phyloP scores from a whole-genome alignment of 2,797 vertebrate species.

The Cetoscarus ocellatus region DNA sequence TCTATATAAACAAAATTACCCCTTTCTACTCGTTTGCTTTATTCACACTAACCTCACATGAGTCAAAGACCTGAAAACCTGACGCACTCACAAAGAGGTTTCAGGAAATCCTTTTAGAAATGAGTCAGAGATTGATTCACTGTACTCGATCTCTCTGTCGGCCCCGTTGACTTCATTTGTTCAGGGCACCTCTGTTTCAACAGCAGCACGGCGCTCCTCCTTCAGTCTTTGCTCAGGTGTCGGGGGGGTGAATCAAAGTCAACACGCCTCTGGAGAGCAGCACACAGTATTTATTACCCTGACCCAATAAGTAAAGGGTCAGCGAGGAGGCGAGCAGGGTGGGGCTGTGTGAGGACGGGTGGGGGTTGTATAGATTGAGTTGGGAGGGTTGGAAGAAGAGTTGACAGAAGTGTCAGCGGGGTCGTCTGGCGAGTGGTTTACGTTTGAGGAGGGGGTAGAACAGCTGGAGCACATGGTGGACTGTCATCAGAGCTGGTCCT shows the following conservation, averaged over 20 bases:
- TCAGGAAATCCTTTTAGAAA: constrained; percentile 17
- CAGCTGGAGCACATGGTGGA: constrained; percentile 71
- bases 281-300: constrained; percentile 73
- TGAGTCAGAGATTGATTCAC: constrained; percentile 22
- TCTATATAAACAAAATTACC: constrained; percentile 41
- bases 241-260: constrained; percentile 61
- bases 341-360: not conserved
- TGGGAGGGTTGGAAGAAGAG: constrained; percentile 51
- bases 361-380: constrained; percentile 26
- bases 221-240: constrained; percentile 78
- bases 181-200: constrained; percentile 43
- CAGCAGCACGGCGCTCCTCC: constrained; percentile 27
- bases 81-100: constrained; percentile 34
- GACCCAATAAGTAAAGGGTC: constrained; percentile 72
- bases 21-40: constrained; percentile 28
- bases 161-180: constrained; percentile 46
- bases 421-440: constrained; percentile 47
- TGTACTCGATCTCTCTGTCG: constrained; percentile 15
- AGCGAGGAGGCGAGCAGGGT: constrained; percentile 39
- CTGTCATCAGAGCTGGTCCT: constrained; percentile 51
- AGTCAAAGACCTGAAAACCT: constrained; percentile 46
- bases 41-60: constrained; percentile 33
- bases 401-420: constrained; percentile 65
- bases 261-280: constrained; percentile 56
- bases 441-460: constrained; percentile 42